phyloP scores from a whole-genome alignment of 1,140 invertebrate species.

The Zophobas atratus region DNA sequence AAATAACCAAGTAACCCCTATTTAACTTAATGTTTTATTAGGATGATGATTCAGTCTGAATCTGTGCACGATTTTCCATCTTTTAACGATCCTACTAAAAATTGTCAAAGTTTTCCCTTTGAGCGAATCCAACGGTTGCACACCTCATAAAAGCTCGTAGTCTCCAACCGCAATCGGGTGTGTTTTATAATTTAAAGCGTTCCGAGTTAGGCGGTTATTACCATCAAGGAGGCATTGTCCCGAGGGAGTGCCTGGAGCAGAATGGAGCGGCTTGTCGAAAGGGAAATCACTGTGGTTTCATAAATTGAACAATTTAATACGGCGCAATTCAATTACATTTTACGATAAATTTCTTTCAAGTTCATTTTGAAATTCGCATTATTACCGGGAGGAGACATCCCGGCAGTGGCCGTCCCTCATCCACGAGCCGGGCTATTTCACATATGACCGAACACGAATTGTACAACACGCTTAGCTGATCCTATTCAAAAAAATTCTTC shows the following conservation, averaged over 20 bases:
- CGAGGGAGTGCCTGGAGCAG: constrained; percentile 41
- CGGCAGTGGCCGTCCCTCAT: constrained; percentile 49
- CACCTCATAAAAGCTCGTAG: constrained; percentile 1
- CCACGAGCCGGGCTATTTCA: constrained; percentile 63
- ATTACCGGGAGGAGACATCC: constrained; percentile 51
- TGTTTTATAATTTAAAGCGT: constrained; percentile 48
- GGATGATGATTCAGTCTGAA: too few relatives aligned
- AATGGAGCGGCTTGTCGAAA: constrained; percentile 54
- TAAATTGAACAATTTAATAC: constrained; percentile 65
- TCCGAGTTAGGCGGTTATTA: constrained; percentile 56
- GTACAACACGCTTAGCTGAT: constrained; percentile 66
- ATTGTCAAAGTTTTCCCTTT: too few relatives aligned
- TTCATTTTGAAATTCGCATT: constrained; percentile 62
- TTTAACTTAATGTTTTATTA: too few relatives aligned
- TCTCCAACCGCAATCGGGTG: constrained; percentile 1
- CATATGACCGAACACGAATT: constrained; percentile 68
- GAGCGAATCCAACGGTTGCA: neutral
- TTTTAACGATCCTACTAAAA: too few relatives aligned
- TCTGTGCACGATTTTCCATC: too few relatives aligned
- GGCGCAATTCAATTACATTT: constrained; percentile 60
- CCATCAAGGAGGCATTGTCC: constrained; percentile 61
- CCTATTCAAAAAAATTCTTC: constrained; percentile 64
- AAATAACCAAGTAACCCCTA: too few relatives aligned
- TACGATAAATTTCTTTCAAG: constrained; percentile 63
- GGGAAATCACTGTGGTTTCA: constrained; percentile 63